Evolutionary conservation across 2,797 vertebrate genomes (phyloP).

Genomic region (Enteromius viviparus): DNA sequence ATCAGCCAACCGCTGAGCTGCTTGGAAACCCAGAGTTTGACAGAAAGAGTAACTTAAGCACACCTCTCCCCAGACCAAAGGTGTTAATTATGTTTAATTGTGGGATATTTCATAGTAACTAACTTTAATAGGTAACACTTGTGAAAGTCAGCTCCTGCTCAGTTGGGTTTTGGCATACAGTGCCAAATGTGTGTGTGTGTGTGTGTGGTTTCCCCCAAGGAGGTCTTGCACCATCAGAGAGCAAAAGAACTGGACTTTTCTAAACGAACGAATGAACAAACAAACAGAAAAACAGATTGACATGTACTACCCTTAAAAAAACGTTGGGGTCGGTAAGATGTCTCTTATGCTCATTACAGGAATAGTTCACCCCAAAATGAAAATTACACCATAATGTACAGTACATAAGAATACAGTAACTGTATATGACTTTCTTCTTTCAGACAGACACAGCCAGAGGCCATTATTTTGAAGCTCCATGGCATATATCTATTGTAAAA

Average conservation of each 20-base stretch:
- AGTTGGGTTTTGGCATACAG: slow-evolving; percentile 41
- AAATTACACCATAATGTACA: too few species aligned
- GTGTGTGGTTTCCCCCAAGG: not conserved
- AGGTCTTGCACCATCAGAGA: not conserved
- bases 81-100: slow-evolving; percentile 72
- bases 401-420: too few species aligned
- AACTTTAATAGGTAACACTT: slow-evolving; percentile 70
- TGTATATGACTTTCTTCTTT: too few species aligned
- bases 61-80: slow-evolving; percentile 50
- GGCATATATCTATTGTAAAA: too few species aligned
- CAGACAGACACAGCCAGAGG: too few species aligned
- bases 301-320: not conserved
- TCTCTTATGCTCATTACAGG: not conserved
- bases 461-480: too few species aligned
- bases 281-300: not conserved
- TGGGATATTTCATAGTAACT: slow-evolving; percentile 64
- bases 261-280: not conserved
- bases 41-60: slow-evolving; percentile 30
- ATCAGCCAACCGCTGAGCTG: slow-evolving; percentile 44
- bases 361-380: too few species aligned
- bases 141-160: slow-evolving; percentile 55
- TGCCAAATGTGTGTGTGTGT: slow-evolving; percentile 59
- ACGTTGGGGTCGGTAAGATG: not conserved
- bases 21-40: slow-evolving; percentile 40
- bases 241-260: not conserved